Percentiles rank a stretch among this genome's conserved stretches.
These are phyloP conservation scores for Ciona savignyi DNA, from an alignment of 23 tunicate genomes.

Conservation along the genomic window DNA sequence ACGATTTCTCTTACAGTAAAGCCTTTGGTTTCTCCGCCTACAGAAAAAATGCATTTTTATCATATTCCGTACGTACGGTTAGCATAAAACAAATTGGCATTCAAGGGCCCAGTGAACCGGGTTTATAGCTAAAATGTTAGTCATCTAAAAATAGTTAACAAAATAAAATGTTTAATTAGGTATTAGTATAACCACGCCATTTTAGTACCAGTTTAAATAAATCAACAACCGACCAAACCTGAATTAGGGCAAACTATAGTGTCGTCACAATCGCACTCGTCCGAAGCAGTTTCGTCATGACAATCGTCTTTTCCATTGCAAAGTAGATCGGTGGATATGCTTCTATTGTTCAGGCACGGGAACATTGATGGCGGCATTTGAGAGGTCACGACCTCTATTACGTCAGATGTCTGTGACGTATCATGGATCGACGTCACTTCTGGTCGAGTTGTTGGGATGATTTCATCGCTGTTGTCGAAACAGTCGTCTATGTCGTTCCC, in stretches of 20 bases:
- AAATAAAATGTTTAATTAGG: too few relatives aligned
- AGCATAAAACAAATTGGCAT: too few relatives aligned
- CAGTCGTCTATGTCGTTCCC: slow-evolving; percentile 31
- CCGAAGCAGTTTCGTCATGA: neutral
- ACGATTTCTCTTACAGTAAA: too few relatives aligned
- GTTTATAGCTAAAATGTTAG: too few relatives aligned
- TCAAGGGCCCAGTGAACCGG: too few relatives aligned
- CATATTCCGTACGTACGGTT: too few relatives aligned
- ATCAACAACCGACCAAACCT: too few relatives aligned
- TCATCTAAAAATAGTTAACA: too few relatives aligned
- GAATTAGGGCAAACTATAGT: neutral
- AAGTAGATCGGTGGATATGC: neutral
- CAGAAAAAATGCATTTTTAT: too few relatives aligned
- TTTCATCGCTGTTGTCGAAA: slow-evolving; percentile 32
- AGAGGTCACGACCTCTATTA: neutral
- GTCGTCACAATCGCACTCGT: neutral
- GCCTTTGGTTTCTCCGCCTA: too few relatives aligned
- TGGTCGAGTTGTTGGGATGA: neutral
- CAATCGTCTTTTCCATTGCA: slow-evolving; percentile 5
- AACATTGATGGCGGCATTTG: neutral
- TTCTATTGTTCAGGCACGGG: neutral
- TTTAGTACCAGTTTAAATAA: too few relatives aligned
- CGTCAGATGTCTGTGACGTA: neutral
- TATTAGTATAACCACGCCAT: too few relatives aligned
- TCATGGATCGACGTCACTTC: neutral